Base-by-base conservation (phyloP, 2,888 invertebrate species). In the Tetragnatha montana region DNA sequence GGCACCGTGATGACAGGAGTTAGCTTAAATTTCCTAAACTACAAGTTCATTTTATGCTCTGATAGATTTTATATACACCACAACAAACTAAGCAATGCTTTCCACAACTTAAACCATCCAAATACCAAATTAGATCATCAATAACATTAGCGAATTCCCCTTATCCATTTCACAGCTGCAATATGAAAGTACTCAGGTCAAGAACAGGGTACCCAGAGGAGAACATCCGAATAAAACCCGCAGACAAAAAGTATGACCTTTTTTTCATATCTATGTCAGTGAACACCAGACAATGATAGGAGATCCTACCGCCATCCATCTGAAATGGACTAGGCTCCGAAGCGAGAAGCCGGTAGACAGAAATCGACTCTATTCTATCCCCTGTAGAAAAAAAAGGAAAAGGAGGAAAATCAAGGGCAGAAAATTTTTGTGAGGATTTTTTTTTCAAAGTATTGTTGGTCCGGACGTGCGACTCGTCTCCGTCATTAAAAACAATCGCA, bases 401-500 rank as follows among this genome's bases (percentile, higher is more conserved):
- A 81, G 47, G 17, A 17, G 19, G 21, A 79, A 71, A 22, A 78
- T 79, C 85, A 85, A 85, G 85, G 85, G 60, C 79, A 79, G 50
- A 79, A n/a, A 21, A n/a, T 71, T 70, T 76, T 79, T 60, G 73
- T 73, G 70, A 19, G 71, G 49, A 19, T 51, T 71, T 35, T 68
- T 19, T 21, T 85, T 78, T 51, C 3, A 10, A 82, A 73, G 73
- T 7, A 50, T 22, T 10, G 6, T 35, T 7, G 68, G 19, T 17
- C n/a, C 35, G 35, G 49, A 50, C 75, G 75, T 76, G 49, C 51
- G 84, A 22, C 71, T 19, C 50, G 19, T 70, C 49, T n/a, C 70
- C n/a, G 85, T 85, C 85, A 85, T 85, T 85, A 85, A 79, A 84
- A 85, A 78, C 85, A 85, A 85, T 85, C 51, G 82, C 50, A 49